phyloP scores from a whole-genome alignment of 2,113 vertebrate species.

The Ameiurus melas region DNA sequence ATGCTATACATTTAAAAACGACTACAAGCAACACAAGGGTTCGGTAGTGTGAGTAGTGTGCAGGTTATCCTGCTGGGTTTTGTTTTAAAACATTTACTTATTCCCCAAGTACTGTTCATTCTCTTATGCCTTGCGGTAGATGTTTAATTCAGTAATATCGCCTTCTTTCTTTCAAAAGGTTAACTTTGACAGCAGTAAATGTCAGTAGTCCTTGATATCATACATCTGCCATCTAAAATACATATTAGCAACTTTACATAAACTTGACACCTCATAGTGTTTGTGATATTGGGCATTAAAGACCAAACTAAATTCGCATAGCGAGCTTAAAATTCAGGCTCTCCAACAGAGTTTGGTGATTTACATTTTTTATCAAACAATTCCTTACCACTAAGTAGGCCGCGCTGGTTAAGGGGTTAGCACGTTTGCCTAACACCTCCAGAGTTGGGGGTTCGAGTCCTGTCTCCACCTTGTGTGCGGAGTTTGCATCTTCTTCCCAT shows the following conservation, averaged over 20 bases:
- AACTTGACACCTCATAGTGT: background rate
- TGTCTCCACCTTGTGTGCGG: no score
- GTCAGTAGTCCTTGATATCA: background rate
- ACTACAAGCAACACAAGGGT: background rate
- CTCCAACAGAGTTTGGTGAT: background rate
- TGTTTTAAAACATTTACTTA: no score
- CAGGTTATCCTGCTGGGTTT: no score
- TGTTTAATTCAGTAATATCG: background rate
- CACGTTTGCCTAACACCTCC: no score
- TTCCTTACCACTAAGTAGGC: no score
- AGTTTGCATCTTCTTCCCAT: no score
- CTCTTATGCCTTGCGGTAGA: background rate
- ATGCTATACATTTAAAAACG: background rate
- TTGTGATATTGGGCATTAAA: background rate
- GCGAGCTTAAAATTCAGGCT: background rate
- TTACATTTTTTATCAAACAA: background rate
- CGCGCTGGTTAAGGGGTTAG: no score
- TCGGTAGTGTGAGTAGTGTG: no score
- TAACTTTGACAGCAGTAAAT: background rate
- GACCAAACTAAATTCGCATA: background rate
- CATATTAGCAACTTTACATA: background rate
- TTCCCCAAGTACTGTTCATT: background rate
- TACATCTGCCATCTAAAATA: background rate
- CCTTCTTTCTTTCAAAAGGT: background rate
- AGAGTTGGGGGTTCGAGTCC: no score